Base-by-base conservation (phyloP, 1,140 invertebrate genomes). In the Heliothis subflexa region DNA sequence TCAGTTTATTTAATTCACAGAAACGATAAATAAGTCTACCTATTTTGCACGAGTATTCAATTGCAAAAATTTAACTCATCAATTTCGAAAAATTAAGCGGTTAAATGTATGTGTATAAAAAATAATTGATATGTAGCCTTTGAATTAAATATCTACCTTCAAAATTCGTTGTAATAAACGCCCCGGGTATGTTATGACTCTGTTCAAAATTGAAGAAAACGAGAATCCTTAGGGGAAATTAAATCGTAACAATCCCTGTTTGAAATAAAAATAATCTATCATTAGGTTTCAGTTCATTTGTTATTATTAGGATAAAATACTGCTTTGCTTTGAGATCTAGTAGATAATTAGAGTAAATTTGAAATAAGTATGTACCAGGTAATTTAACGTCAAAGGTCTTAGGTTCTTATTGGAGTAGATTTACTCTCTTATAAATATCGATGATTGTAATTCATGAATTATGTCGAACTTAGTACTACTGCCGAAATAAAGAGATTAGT, bases 211-310 rank as follows among this genome's bases (percentile, higher is more conserved):
- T 78, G 71, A 76, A 78, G 68, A 77, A 40, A 77, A 68, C 70
- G 14, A 74, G 71, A 83, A 83, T 59, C 28, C 81, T 80, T 64
- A 18, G 40, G 81, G 78, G 79, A 80, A 83, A 83, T 83, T 78
- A 80, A 79, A 72, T 62, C 59, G 70, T 45, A 80, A 76, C 73
- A 54, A 47, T 59, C 55, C 71, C 18, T 71, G 49, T 71, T 52
- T 71, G 12, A n/a, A 54, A n/a, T 71, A 28, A 71, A 18, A 54
- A 13, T 21, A 71, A 71, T 28, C 21, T 25, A 25, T 21, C 49
- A 21, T 57, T 57, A 25, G 25, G 18, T 57, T 57, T 57, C 55
- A 57, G 9, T 25, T 57, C 16, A 18, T 55, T 55, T 18, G n/a
- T 55, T 18, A 18, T 10, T 10, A 55, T 21, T 18, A 55, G 4